Evolutionary conservation across 2,888 invertebrate species (phyloP).

Genomic region (Ectropis crepuscularia): DNA sequence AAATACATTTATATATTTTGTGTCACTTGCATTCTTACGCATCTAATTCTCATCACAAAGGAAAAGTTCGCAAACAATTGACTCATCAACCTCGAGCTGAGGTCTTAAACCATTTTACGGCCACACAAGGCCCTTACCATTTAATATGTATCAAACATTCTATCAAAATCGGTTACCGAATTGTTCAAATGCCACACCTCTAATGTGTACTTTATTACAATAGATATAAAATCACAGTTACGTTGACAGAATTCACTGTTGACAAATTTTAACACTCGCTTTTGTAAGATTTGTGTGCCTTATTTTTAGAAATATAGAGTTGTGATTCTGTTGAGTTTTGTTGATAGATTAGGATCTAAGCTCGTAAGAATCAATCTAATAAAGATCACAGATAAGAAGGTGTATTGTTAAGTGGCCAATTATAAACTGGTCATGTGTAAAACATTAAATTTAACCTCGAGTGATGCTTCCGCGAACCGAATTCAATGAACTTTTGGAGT

Average conservation of each 20-base stretch:
- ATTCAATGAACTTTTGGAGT: conserved; percentile 35
- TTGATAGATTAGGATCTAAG: conserved; percentile 32
- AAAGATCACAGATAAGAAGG: conserved; percentile 47
- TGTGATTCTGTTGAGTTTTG: conserved; percentile 20
- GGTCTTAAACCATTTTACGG: conserved; percentile 36
- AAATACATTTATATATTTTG: neutral
- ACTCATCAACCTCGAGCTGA: conserved; percentile 30
- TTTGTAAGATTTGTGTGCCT: neutral
- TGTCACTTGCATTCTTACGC: neutral
- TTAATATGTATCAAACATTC: conserved; percentile 62
- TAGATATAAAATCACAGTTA: neutral
- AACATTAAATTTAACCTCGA: conserved; percentile 58
- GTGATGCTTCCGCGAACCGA: conserved; percentile 57
- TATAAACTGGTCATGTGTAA: conserved; percentile 67
- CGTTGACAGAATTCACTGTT: neutral
- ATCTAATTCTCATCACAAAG: conserved; percentile 7
- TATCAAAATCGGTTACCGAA: conserved; percentile 41
- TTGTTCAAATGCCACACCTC: conserved; percentile 3
- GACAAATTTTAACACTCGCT: conserved; percentile 8
- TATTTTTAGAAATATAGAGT: conserved; percentile 20
- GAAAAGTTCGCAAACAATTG: conserved; percentile 30
- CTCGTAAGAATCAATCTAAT: conserved; percentile 36
- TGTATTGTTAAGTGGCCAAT: conserved; percentile 55
- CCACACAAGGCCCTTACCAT: conserved; percentile 59
- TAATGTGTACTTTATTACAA: conserved; percentile 9